Base-by-base conservation (phyloP, 2,888 invertebrate species). In the Leptinotarsa haldemani region DNA sequence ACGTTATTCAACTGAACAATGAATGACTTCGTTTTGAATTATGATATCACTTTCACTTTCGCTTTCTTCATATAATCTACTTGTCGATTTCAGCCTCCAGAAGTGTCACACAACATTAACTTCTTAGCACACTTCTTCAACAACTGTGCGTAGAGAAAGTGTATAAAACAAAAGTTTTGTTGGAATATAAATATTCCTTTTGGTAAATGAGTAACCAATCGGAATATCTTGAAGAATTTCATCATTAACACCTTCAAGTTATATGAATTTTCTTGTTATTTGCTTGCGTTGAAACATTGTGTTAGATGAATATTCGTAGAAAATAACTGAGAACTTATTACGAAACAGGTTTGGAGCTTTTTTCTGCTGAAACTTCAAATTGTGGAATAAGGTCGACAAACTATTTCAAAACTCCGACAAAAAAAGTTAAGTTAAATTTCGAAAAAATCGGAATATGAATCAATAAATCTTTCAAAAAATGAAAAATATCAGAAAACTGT, bases 21-120 rank as follows among this genome's bases (percentile, higher is more conserved):
- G 52, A 67, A 25, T 67, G 40, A 30, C 12, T 53, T 13, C 5
- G 22, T 18, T 22, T n/a, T 30, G 50, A 66, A 68, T 48, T 63
- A 52, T 20, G n/a, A 50, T 58, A 52, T 16, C 64, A 47, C 64
- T 64, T 63, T 61, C 46, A 22, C 65, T 65, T 63, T 61, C 46
- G n/a, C 65, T 65, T 65, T 30, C 65, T 70, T 30, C 53, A 15
- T 12, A 22, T 4, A 56, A 56, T 56, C 15, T 13, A 22, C 22
- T 56, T 56, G 22, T 56, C 22, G 56, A 13, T 56, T 56, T 56
- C 56, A 56, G 22, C 56, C 20, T 56, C 22, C 1, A n/a, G 9
- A 56, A 56, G 56, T 56, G 56, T 56, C 56, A 56, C 56, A 56
- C 22, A 4, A 56, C 56, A 56, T 4, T 20, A 15, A 25, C 18